A percentile compares a stretch with the other conserved stretches of the same genome.
These are phyloP conservation scores for Saguinus imperator DNA, from an alignment of 2,113 vertebrate species.

Conservation along the genomic window DNA sequence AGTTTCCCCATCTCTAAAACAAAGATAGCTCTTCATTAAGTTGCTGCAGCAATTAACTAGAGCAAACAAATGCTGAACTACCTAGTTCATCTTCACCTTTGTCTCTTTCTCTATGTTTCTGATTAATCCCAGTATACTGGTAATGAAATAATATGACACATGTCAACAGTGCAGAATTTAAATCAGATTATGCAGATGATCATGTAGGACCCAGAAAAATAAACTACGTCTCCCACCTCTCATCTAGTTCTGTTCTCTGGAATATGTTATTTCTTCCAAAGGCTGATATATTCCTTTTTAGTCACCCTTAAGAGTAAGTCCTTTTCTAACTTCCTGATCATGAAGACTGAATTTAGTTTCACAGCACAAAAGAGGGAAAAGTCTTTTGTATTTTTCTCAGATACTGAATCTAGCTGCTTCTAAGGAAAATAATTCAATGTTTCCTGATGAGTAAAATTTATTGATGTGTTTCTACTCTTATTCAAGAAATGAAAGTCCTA, in stretches of 20 bases:
- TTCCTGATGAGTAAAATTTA: slow-evolving; percentile 28
- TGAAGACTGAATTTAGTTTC: slow-evolving; percentile 35
- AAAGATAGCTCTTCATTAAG: background rate
- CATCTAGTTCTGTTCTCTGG: background rate
- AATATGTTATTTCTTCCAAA: background rate
- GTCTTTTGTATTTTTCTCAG: slow-evolving; percentile 29
- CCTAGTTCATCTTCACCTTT: background rate
- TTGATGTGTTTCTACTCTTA: background rate
- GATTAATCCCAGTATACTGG: background rate
- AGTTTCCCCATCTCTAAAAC: background rate
- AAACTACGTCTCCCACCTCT: background rate
- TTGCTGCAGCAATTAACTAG: background rate
- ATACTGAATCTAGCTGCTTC: background rate
- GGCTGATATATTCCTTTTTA: background rate
- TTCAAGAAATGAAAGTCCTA: slow-evolving; percentile 14
- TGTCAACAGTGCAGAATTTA: background rate
- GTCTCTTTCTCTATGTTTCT: background rate
- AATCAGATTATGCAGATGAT: background rate
- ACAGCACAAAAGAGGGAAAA: background rate
- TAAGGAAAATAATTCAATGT: slow-evolving; percentile 37
- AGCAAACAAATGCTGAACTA: background rate
- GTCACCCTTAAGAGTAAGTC: background rate
- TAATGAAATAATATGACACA: background rate
- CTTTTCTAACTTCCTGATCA: slow-evolving; percentile 2
- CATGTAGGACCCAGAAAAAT: background rate